phyloP scores from a whole-genome alignment of 2,888 invertebrate genomes.

The Holacanthella duospinosa region DNA sequence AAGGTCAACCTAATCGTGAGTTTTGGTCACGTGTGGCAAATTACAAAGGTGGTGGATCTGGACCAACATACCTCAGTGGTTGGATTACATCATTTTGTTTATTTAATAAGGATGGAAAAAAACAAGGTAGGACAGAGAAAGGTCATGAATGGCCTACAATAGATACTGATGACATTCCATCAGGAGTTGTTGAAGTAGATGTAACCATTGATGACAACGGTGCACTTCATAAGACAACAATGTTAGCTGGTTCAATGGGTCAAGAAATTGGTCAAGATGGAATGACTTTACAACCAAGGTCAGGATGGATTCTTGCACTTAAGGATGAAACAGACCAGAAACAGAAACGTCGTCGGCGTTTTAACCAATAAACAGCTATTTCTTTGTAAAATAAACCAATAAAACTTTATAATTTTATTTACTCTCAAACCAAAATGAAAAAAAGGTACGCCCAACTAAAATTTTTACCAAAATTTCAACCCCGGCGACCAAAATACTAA shows the following conservation, averaged over 20 bases:
- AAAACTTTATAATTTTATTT: no score
- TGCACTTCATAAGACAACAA: constrained; percentile 5
- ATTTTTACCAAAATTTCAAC: no score
- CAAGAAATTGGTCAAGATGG: constrained; percentile 12
- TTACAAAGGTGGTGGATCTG: constrained; percentile 12
- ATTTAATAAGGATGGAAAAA: constrained; percentile 20
- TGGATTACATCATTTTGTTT: constrained; percentile 24
- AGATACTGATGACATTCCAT: constrained; percentile 14
- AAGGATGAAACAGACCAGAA: constrained; percentile 6
- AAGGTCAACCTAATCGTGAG: constrained; percentile 15
- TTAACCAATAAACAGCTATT: no score
- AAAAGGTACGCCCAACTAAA: no score
- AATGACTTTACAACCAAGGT: constrained; percentile 14
- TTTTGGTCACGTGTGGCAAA: constrained; percentile 21
- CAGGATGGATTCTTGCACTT: constrained; percentile 21
- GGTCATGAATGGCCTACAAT: constrained; percentile 12
- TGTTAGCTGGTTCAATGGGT: constrained; percentile 23
- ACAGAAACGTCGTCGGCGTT: no score
- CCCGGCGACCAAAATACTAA: no score
- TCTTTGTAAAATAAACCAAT: no score
- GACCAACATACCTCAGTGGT: constrained; percentile 16
- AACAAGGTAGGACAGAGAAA: constrained; percentile 5
- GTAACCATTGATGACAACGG: constrained; percentile 19
- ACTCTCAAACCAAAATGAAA: no score
- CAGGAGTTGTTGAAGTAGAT: constrained; percentile 20